These are phyloP conservation scores for Allacma fusca DNA, from an alignment of 2,888 invertebrate species.

Conservation along the genomic window DNA sequence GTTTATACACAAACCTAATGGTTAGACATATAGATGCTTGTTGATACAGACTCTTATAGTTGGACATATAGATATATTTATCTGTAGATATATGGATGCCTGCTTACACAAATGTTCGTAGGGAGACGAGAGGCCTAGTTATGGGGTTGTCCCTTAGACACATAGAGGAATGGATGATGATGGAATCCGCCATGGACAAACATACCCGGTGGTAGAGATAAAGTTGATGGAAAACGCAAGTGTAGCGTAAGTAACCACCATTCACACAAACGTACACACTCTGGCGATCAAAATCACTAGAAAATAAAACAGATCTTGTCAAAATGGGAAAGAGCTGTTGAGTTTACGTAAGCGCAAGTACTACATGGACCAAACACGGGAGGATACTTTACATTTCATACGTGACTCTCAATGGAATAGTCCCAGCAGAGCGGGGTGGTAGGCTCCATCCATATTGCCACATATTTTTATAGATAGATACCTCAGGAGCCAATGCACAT, in stretches of 20 bases:
- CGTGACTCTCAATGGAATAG: too few species aligned
- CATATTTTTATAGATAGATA: not conserved
- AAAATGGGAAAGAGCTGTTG: slow-evolving; percentile 18
- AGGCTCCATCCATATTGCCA: not conserved
- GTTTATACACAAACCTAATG: too few species aligned
- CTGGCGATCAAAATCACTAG: slow-evolving; percentile 22
- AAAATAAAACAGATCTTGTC: slow-evolving; percentile 38
- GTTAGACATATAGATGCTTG: too few species aligned
- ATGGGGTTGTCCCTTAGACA: not conserved
- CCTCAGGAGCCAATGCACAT: not conserved
- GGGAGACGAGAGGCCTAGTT: too few species aligned
- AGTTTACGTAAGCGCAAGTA: slow-evolving; percentile 2
- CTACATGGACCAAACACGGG: not conserved
- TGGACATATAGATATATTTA: too few species aligned
- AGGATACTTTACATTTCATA: slow-evolving; percentile 24
- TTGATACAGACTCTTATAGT: too few species aligned
- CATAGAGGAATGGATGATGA: not conserved
- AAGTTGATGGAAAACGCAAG: slow-evolving; percentile 30
- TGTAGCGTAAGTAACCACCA: slow-evolving; percentile 32
- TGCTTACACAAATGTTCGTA: too few species aligned
- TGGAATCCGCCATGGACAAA: slow-evolving; percentile 7
- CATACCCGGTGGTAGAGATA: slow-evolving; percentile 24
- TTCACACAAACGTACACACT: slow-evolving; percentile 17
- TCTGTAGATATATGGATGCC: too few species aligned
- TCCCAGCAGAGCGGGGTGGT: too few species aligned